These are phyloP conservation scores for Syngnathus floridae DNA, from an alignment of 2,113 vertebrate species.

Conservation along the genomic window DNA sequence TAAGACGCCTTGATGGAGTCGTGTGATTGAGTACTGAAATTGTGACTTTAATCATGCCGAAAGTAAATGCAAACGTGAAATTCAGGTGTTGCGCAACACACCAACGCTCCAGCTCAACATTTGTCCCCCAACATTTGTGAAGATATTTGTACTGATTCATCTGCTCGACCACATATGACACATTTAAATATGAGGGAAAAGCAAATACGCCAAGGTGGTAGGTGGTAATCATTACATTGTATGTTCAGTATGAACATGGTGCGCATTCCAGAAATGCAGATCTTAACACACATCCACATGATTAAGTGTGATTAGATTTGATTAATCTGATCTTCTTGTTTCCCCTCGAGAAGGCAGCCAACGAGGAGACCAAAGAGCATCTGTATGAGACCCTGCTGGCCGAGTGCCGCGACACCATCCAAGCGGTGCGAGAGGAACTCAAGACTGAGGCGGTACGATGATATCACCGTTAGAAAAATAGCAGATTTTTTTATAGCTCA, in stretches of 20 bases:
- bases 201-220: too few species aligned
- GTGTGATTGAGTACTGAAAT: not conserved
- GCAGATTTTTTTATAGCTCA: not conserved
- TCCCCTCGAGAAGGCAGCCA: slow-evolving; percentile 75
- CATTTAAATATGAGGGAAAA: too few species aligned
- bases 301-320: too few species aligned
- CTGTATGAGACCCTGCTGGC: slow-evolving; percentile 92
- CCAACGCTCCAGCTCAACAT: not conserved
- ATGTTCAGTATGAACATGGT: too few species aligned
- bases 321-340: not conserved
- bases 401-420: slow-evolving; percentile 95
- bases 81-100: not conserved
- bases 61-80: not conserved
- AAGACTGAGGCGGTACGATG: slow-evolving; percentile 82
- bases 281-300: too few species aligned
- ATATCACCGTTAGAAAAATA: not conserved
- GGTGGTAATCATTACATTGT: too few species aligned
- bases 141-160: not conserved
- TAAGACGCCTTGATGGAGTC: not conserved
- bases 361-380: slow-evolving; percentile 93
- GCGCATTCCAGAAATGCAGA: too few species aligned
- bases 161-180: not conserved
- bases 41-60: not conserved
- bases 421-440: slow-evolving; percentile 90
- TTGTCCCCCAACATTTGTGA: not conserved